Evolutionary conservation across 2,797 vertebrate species (phyloP), one percentile per base, ranked within the genome.

Genomic region (Tauraco hartlaubi): DNA sequence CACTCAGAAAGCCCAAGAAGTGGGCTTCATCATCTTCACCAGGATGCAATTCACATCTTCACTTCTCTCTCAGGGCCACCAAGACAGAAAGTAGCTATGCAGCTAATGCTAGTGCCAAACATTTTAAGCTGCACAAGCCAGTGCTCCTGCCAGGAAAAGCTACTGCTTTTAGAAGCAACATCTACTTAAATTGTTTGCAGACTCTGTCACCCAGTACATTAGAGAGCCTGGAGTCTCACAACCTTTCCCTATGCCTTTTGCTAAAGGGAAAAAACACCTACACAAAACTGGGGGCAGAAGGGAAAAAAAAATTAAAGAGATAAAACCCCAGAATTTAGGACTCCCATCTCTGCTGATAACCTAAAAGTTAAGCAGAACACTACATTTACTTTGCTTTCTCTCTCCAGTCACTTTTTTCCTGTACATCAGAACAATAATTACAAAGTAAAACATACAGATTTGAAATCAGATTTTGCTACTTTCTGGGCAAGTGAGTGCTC

Each of bases 201-300:
- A n/a, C 25, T 58, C 58, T 62, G 12, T 31, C 61, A 80, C 4
- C 9, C 1, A 28, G 29, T 43, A 72, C 21, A 23, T 35, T 10
- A 77, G 21, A 54, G 14, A 64, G 21, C 49, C 11, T 25, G 17
- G 15, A 77, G 17, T 68, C 48, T 63, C 61, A 25, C 2, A 20
- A 26, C 9, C 10, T 51, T 14, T 48, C 16, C 48, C 39, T 66
- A 12, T 12, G 28, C 9, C 13, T 76, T 73, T 48, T 56, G 21
- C 8, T 29, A 71, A 67, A 0, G 5, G 18, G 16, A 1, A 1
- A n/a, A 22, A 11, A 52, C 35, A n/a, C 4, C 20, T 29, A 76
- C 25, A 78, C 1, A 6, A 52, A 71, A 67, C 2, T 4, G 4
- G 4, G 4, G 5, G 23, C 5, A 39, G 13, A 5, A 39, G 39